Conservation (phyloP, 2,888 invertebrate genomes). For the Margaritifera margaritifera region DNA sequence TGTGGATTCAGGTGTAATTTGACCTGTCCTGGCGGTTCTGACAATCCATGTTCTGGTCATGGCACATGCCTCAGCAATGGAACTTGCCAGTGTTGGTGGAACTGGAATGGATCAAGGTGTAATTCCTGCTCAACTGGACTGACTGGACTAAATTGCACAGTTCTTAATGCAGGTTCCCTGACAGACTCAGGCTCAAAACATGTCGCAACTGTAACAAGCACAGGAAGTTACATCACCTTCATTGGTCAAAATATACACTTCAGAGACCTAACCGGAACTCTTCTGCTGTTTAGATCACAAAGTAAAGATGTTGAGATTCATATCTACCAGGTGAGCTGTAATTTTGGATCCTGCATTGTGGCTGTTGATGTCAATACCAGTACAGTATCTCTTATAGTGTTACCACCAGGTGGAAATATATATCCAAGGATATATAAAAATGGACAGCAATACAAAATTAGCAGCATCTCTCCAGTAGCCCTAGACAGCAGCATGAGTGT, state of each 20-base stretch:
- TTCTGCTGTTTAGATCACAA: constrained; percentile 25
- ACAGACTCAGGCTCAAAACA: constrained; percentile 14
- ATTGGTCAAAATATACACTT: constrained; percentile 42
- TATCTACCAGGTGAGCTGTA: constrained; percentile 45
- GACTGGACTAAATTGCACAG: constrained; percentile 43
- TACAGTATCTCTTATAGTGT: constrained; percentile 28
- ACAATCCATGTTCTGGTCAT: constrained; percentile 45
- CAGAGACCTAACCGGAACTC: constrained; percentile 34
- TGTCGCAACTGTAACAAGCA: constrained; percentile 44
- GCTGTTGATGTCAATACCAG: constrained; percentile 39
- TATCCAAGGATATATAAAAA: constrained; percentile 33
- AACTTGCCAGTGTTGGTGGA: constrained; percentile 49
- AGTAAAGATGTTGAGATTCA: constrained; percentile 35
- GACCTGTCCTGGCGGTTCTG: constrained; percentile 50
- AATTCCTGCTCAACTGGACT: constrained; percentile 29
- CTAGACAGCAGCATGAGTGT: constrained; percentile 24
- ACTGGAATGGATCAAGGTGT: constrained; percentile 50
- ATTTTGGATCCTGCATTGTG: constrained; percentile 46
- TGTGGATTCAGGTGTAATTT: constrained; percentile 38
- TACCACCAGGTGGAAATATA: constrained; percentile 38
- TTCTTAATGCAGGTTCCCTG: constrained; percentile 26
- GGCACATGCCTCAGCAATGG: constrained; percentile 45
- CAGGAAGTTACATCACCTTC: constrained; percentile 47
- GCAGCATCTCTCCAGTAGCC: constrained; percentile 8
- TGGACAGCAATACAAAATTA: constrained; percentile 16